Evolutionary conservation across 2,113 vertebrate genomes (phyloP).

Genomic region (Lasiurus borealis): DNA sequence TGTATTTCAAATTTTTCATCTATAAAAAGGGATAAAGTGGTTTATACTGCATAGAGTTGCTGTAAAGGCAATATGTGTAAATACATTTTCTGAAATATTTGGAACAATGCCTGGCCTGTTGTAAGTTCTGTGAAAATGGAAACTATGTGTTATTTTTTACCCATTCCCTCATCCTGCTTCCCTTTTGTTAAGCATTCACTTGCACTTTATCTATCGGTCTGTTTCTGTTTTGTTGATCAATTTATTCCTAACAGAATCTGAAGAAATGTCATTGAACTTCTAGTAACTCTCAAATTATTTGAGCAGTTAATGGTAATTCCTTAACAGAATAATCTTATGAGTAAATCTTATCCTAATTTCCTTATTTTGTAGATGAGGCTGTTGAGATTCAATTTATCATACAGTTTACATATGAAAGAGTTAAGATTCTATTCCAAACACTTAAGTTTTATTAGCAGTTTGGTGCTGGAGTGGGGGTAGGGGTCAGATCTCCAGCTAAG

Average conservation of each 20-base stretch:
- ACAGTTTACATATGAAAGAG: background rate
- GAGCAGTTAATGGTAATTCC: background rate
- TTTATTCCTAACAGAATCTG: background rate
- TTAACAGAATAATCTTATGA: background rate
- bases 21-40: background rate
- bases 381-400: background rate
- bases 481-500: background rate
- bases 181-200: background rate
- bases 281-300: background rate
- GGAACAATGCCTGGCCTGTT: background rate
- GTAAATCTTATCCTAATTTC: background rate
- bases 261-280: background rate
- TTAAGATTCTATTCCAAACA: background rate
- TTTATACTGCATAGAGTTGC: background rate
- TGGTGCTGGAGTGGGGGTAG: background rate
- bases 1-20: background rate
- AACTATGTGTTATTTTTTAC: background rate
- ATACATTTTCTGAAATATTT: background rate
- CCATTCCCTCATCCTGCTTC: background rate
- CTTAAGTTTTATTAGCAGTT: background rate
- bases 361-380: background rate
- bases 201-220: background rate
- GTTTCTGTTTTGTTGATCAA: background rate
- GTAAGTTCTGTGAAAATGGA: background rate
- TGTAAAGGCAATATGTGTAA: background rate